These are phyloP conservation scores for Anolis sagrei DNA, from an alignment of 2,113 vertebrate genomes.

Conservation along the genomic window DNA sequence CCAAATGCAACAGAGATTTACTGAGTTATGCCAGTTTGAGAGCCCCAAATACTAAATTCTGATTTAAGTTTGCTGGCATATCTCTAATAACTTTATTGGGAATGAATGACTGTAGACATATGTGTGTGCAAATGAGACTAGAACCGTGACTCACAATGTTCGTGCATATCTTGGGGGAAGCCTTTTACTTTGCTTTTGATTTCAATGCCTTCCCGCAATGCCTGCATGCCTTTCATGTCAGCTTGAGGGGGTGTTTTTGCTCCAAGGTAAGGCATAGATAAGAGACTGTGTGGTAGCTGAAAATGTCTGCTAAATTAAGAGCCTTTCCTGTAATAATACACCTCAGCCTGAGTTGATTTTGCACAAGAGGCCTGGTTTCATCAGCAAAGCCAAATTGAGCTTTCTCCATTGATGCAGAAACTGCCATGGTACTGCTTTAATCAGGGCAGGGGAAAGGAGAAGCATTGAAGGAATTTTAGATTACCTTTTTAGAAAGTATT, in stretches of 20 bases:
- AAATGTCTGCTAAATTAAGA: constrained; percentile 50
- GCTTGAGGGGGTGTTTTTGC: constrained; percentile 42
- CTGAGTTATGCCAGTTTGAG: not conserved
- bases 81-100: not conserved
- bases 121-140: not conserved
- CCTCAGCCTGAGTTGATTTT: constrained; percentile 51
- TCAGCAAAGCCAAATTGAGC: constrained; percentile 45
- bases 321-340: constrained; percentile 57
- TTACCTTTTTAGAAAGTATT: not conserved
- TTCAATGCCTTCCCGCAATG: constrained; percentile 24
- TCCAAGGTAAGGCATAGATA: constrained; percentile 49
- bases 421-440: constrained; percentile 19
- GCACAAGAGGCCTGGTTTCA: constrained; percentile 50
- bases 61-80: not conserved
- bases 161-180: constrained; percentile 38
- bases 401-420: constrained; percentile 45
- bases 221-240: constrained; percentile 38
- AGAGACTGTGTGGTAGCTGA: constrained; percentile 48
- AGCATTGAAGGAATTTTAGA: not conserved
- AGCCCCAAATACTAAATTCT: not conserved
- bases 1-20: not conserved
- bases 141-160: constrained; percentile 26
- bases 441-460: not conserved
- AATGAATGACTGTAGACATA: not conserved
- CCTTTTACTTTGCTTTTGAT: constrained; percentile 36